These are phyloP conservation scores for Luperina testacea DNA, from an alignment of 2,888 invertebrate species.

Conservation along the genomic window DNA sequence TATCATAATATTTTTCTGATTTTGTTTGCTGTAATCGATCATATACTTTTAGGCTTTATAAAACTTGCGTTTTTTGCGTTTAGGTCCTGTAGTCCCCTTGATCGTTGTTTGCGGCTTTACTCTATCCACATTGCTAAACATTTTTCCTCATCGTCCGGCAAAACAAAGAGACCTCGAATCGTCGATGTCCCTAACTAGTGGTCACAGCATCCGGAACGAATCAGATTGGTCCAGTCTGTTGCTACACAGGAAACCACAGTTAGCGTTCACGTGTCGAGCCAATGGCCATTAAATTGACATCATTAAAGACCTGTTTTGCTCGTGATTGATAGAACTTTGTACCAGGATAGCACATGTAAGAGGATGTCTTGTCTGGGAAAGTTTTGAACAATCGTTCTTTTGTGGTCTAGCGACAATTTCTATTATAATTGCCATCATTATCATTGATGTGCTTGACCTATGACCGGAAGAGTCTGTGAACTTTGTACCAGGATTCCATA, in stretches of 20 bases:
- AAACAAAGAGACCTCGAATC: conserved; percentile 5
- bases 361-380: conserved; percentile 14
- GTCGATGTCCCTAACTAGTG: conserved; percentile 17
- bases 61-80: too few relatives aligned
- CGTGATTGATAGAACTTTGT: conserved; percentile 40
- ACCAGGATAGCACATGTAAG: conserved; percentile 25
- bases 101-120: background rate
- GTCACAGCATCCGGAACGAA: conserved; percentile 22
- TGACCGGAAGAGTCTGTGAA: background rate
- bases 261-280: conserved; percentile 38
- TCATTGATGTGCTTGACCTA: background rate
- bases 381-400: background rate
- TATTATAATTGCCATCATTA: background rate
- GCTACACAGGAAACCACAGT: conserved; percentile 41
- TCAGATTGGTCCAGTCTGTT: conserved; percentile 26
- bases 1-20: too few relatives aligned
- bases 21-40: too few relatives aligned
- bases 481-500: conserved; percentile 18
- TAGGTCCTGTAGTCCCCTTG: too few relatives aligned
- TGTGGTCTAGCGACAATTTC: background rate
- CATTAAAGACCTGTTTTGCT: conserved; percentile 35
- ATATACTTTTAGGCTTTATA: too few relatives aligned
- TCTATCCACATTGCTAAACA: background rate
- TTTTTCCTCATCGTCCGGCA: background rate
- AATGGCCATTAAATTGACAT: conserved; percentile 56